Evolutionary conservation across 2,113 vertebrate species (phyloP), one percentile per base, ranked within the genome.

Genomic region (Calidris pugnax): DNA sequence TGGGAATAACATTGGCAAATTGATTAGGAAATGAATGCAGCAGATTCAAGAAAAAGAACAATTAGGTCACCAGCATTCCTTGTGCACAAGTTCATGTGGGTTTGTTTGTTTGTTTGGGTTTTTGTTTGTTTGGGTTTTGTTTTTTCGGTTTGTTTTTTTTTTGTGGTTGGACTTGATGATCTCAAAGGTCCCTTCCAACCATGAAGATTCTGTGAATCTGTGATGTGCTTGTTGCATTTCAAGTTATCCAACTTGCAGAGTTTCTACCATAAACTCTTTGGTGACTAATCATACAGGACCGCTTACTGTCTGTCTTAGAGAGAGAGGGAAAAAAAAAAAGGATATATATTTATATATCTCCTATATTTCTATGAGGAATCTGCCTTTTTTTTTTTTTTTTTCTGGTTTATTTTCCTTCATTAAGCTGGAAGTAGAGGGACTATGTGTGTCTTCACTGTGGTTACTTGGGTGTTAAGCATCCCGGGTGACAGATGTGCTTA

Each of bases 261-360:
- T 53, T 85, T 32, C 62, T 69, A 1, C 59, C 23, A 21, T 7
- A 21, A 64, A 21, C 26, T 33, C 12, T 24, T 26, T 28, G 57
- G 23, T 47, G 45, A 16, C 13, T 15, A 3, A 10, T 56, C 45
- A 30, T 30, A 12, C 48, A 68, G 27, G 35, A 53, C 19, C 9
- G 21, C 18, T 62, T 37, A 11, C 3, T 20, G 14, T 9, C 5
- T 57, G 3, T 17, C 3, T 53, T 6, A 57, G 1, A 21, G 5
- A 35, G 4, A 27, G 4, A 11, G 43, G 3, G n/a, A 39, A 39
- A 4, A 39, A 28, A 27, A 30, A 3, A 18, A 12, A 5, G 14
- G 7, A 30, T 1, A 23, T 9, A 14, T 39, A 17, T 24, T 12
- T 18, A 24, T 37, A 1, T 27, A 1, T 67, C 9, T 48, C 27